phyloP scores from a whole-genome alignment of 2,888 invertebrate species.

The Ichneumoninae sp. region DNA sequence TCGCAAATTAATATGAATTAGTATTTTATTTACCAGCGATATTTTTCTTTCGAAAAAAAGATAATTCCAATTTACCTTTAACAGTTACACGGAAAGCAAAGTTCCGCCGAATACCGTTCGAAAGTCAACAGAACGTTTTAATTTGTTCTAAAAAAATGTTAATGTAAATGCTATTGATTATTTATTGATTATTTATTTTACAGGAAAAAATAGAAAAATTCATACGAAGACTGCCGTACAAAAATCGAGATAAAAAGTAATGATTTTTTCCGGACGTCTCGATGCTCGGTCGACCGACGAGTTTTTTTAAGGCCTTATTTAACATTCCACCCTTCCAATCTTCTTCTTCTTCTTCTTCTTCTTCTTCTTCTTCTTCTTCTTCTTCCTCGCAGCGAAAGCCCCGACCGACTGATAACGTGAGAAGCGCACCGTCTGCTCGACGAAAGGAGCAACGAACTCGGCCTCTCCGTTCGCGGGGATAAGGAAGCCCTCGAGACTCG shows the following conservation, averaged over 20 bases:
- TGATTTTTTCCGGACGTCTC: background rate
- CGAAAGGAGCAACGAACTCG: constrained; percentile 61
- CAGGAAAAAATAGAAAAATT: background rate
- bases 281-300: constrained; percentile 59
- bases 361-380: background rate
- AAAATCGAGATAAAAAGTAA: background rate
- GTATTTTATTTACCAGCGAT: background rate
- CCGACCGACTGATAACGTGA: constrained; percentile 70
- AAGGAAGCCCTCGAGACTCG: constrained; percentile 22
- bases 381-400: constrained; percentile 30
- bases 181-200: background rate
- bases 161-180: background rate
- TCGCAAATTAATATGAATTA: background rate
- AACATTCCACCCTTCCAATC: constrained; percentile 60
- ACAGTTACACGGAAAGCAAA: background rate
- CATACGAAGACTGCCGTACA: background rate
- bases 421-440: constrained; percentile 68
- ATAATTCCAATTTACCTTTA: too few species aligned
- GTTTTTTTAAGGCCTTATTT: constrained; percentile 70
- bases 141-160: background rate
- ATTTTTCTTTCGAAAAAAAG: background rate
- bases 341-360: constrained; percentile 2
- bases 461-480: constrained; percentile 8
- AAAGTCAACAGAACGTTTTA: background rate
- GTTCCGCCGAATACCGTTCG: background rate